phyloP scores from a whole-genome alignment of 2,797 vertebrate genomes.

The Fistularia commersonii region DNA sequence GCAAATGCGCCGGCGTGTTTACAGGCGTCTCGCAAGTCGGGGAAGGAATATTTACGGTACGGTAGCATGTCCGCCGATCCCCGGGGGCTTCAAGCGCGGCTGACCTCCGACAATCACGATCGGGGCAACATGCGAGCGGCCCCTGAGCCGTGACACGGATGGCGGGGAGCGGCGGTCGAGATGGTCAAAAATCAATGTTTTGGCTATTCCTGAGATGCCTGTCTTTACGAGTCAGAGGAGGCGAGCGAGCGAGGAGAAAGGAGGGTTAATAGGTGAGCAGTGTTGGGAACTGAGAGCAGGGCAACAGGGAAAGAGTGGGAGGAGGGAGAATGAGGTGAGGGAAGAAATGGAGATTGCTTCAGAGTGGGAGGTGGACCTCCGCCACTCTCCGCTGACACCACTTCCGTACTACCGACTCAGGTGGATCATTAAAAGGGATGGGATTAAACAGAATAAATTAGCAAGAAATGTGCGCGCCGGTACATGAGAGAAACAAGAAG shows the following conservation, averaged over 20 bases:
- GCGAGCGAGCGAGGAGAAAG: slow-evolving; percentile 50
- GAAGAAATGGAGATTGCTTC: slow-evolving; percentile 16
- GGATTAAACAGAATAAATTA: slow-evolving; percentile 47
- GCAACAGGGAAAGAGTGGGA: slow-evolving; percentile 34
- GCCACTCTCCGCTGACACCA: slow-evolving; percentile 55
- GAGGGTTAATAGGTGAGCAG: slow-evolving; percentile 69
- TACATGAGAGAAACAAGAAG: slow-evolving; percentile 26
- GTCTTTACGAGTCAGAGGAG: slow-evolving; percentile 76
- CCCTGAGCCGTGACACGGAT: slow-evolving; percentile 66
- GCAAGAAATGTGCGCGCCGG: slow-evolving; percentile 3
- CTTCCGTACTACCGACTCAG: slow-evolving; percentile 55
- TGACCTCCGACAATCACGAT: slow-evolving; percentile 73
- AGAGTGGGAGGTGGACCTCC: slow-evolving; percentile 39
- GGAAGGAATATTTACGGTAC: slow-evolving; percentile 74
- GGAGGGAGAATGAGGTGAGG: slow-evolving; percentile 23
- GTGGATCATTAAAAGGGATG: slow-evolving; percentile 33
- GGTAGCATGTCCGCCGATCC: slow-evolving; percentile 79
- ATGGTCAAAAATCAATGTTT: slow-evolving; percentile 82
- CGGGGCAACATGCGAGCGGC: slow-evolving; percentile 68
- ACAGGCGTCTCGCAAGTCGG: slow-evolving; percentile 72
- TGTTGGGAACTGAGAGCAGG: slow-evolving; percentile 46
- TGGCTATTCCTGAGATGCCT: slow-evolving; percentile 78
- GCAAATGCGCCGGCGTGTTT: slow-evolving; percentile 34
- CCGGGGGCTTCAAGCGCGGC: slow-evolving; percentile 74
- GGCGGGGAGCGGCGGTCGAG: slow-evolving; percentile 9